phyloP scores from a whole-genome alignment of 2,113 vertebrate genomes.

The Poeciliopsis turrubarensis region DNA sequence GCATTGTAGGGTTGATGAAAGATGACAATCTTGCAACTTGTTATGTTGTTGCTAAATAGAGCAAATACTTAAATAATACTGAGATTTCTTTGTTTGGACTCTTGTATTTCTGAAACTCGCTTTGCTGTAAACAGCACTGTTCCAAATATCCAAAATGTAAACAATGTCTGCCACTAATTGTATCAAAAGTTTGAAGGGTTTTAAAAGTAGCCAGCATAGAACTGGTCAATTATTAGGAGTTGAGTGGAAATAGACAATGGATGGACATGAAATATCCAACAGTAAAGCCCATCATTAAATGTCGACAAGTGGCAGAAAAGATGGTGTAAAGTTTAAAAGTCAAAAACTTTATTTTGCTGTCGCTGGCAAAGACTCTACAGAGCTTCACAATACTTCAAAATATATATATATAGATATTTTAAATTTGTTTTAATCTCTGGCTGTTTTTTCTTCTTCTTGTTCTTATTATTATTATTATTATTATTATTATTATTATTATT shows the following conservation, averaged over 20 bases:
- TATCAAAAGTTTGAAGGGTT: too few species aligned
- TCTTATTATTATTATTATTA: background rate
- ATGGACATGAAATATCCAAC: background rate
- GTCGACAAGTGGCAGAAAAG: background rate
- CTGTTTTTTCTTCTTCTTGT: too few species aligned
- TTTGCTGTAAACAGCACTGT: background rate
- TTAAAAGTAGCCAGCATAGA: background rate
- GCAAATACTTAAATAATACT: background rate
- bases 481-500: too few species aligned
- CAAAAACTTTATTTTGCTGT: background rate
- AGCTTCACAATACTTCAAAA: background rate
- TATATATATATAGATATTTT: too few species aligned
- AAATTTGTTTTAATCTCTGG: too few species aligned
- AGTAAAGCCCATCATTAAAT: background rate
- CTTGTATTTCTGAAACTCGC: background rate
- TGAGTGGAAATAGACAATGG: background rate
- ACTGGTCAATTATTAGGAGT: background rate
- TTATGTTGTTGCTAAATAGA: background rate
- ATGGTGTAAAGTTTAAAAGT: background rate
- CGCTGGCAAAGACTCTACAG: background rate
- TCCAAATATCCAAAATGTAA: background rate
- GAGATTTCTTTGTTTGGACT: background rate
- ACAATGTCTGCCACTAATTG: background rate
- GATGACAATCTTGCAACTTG: background rate
- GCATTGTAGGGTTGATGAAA: background rate